Percentiles rank a stretch among this genome's conserved stretches.
Conservation (phyloP, 1,140 invertebrate species). For the Yoshiicerus persimilis region DNA sequence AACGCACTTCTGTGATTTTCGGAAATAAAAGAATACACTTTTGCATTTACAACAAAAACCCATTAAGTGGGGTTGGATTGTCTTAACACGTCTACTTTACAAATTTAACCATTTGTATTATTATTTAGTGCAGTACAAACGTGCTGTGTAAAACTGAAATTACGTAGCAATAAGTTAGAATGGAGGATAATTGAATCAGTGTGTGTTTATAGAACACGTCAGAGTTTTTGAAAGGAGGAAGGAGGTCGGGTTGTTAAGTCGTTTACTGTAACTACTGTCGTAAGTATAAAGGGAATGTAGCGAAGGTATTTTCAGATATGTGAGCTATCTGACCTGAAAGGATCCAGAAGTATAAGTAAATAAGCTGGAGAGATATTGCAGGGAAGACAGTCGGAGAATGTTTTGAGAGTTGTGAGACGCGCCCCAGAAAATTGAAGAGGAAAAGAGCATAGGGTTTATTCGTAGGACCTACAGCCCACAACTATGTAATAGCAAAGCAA, state of each 20-base stretch:
- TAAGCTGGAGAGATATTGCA: not conserved
- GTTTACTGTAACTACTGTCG: too few species aligned
- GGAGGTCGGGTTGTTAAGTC: too few species aligned
- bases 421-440: not conserved
- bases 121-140: too few species aligned
- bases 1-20: not conserved
- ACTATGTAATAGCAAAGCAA: not conserved
- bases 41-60: too few species aligned
- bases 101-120: too few species aligned
- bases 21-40: too few species aligned
- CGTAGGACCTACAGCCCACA: not conserved
- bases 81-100: too few species aligned
- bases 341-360: not conserved
- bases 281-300: not conserved
- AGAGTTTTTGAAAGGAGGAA: too few species aligned
- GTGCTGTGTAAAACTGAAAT: too few species aligned
- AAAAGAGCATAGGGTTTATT: not conserved
- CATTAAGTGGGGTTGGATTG: too few species aligned
- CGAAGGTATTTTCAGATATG: not conserved
- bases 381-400: not conserved
- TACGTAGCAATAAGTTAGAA: not conserved
- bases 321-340: not conserved
- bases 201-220: too few species aligned
- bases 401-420: not conserved
- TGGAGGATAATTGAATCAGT: too few species aligned